These are phyloP conservation scores for Harpagoxenus sublaevis DNA, from an alignment of 2,888 invertebrate species.

Conservation along the genomic window DNA sequence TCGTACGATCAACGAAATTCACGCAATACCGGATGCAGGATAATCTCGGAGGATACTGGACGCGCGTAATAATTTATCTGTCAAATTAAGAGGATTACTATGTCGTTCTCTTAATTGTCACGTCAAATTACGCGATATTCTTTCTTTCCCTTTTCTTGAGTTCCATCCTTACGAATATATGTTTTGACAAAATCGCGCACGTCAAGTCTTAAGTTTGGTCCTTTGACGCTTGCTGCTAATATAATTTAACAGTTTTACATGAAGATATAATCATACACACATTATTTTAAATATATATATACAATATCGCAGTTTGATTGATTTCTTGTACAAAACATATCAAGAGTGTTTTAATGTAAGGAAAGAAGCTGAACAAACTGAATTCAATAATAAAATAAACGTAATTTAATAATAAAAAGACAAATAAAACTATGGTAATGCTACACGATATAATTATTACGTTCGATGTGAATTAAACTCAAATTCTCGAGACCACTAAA, in stretches of 20 bases:
- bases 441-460: not conserved
- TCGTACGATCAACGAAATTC: slow-evolving; percentile 26
- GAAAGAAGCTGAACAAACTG: not conserved
- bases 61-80: slow-evolving; percentile 6
- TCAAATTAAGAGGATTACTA: not conserved
- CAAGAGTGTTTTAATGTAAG: not conserved
- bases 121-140: not conserved
- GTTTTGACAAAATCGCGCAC: not conserved
- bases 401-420: not conserved
- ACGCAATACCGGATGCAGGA: slow-evolving; percentile 22
- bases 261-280: not conserved
- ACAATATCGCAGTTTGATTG: too few species aligned
- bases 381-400: not conserved
- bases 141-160: not conserved
- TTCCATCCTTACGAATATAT: not conserved
- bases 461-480: not conserved
- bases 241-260: not conserved
- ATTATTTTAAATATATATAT: not conserved
- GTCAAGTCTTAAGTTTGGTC: not conserved
- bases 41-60: slow-evolving; percentile 5
- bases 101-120: not conserved
- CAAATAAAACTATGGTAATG: not conserved
- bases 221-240: not conserved
- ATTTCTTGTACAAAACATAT: not conserved
- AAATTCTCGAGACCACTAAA: not conserved